These are phyloP conservation scores for Aphidius gifuensis DNA, from an alignment of 1,140 invertebrate genomes.

Conservation along the genomic window DNA sequence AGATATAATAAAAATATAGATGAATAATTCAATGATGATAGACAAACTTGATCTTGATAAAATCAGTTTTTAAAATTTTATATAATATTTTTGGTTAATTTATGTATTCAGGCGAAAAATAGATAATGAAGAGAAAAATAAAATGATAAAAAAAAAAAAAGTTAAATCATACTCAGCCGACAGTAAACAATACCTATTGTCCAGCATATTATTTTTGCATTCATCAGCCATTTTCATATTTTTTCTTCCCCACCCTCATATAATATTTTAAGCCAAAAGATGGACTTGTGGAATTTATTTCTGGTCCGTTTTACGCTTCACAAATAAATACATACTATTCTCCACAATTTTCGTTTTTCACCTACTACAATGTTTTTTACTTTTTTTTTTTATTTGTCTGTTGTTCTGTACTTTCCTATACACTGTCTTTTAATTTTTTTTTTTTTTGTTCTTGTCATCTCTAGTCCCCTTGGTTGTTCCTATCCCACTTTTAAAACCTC, in stretches of 20 bases:
- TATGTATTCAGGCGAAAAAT: too few relatives aligned
- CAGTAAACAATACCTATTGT: constrained; percentile 42
- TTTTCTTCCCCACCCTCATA: constrained; percentile 23
- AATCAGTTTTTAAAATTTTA: too few relatives aligned
- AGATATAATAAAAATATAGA: too few relatives aligned
- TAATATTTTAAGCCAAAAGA: not conserved
- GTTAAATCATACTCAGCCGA: constrained; percentile 22
- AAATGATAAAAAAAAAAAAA: constrained; percentile 14
- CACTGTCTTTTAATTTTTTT: constrained; percentile 14
- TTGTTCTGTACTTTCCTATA: constrained; percentile 11
- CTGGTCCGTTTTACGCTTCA: constrained; percentile 24
- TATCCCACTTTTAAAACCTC: constrained; percentile 13
- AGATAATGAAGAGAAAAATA: constrained; percentile 8
- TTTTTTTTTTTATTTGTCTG: not conserved
- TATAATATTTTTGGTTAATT: not conserved
- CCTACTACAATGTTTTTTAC: not conserved
- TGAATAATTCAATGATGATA: too few relatives aligned
- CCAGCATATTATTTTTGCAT: constrained; percentile 29
- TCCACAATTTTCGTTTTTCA: constrained; percentile 18
- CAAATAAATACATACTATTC: constrained; percentile 17
- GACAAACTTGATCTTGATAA: too few relatives aligned
- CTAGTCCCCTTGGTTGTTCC: constrained; percentile 9
- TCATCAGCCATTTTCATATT: constrained; percentile 26
- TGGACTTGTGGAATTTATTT: constrained; percentile 13
- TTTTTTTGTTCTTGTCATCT: constrained; percentile 1